A percentile compares a stretch with the other conserved stretches of the same genome.
Conservation (phyloP, 1,140 invertebrate species). For the Ctenoplectra terminalis region DNA sequence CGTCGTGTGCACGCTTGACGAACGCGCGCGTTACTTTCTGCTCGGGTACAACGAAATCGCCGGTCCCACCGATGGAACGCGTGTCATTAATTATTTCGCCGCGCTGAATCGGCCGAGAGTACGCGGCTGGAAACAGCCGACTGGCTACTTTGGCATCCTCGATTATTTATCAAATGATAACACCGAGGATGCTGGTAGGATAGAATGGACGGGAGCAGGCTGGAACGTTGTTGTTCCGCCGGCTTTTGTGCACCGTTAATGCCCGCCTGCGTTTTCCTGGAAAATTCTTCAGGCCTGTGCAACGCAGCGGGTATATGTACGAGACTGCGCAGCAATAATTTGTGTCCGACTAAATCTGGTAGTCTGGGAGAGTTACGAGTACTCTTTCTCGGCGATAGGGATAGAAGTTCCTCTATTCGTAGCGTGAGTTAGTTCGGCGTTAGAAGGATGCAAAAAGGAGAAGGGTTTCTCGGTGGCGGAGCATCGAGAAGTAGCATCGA, state of each 20-base stretch:
- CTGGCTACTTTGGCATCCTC: constrained; percentile 1
- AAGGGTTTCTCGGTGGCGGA: constrained; percentile 6
- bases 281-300: neutral
- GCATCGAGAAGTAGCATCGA: constrained; percentile 62
- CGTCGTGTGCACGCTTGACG: constrained; percentile 7
- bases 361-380: neutral
- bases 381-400: neutral
- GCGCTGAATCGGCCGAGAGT: constrained; percentile 10
- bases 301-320: constrained; percentile 5
- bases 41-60: constrained; percentile 37
- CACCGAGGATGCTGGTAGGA: neutral
- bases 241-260: constrained; percentile 37
- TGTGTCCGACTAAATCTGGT: constrained; percentile 7
- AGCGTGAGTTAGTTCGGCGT: neutral
- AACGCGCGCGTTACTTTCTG: constrained; percentile 35
- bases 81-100: constrained; percentile 36
- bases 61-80: neutral
- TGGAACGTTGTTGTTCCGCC: neutral
- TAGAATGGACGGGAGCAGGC: constrained; percentile 6
- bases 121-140: neutral
- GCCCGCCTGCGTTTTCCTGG: neutral
- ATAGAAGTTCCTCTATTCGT: neutral
- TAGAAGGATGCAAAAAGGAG: constrained; percentile 15
- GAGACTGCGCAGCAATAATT: constrained; percentile 1
- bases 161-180: constrained; percentile 45